Base-by-base conservation (phyloP, 2,797 vertebrate species). In the Lateolabrax maculatus region DNA sequence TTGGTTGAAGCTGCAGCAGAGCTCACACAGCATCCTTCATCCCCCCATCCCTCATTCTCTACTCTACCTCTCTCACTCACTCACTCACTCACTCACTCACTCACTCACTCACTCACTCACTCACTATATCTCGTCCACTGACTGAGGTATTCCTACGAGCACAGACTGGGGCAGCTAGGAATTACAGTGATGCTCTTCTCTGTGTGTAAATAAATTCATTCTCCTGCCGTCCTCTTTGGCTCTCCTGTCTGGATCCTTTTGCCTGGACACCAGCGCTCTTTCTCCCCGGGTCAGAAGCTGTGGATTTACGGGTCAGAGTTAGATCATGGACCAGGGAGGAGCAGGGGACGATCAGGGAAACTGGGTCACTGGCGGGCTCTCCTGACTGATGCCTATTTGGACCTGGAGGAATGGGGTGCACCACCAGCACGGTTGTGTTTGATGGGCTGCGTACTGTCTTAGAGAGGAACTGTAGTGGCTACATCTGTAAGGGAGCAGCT, bases 401-500 rank as follows among this genome's bases (percentile, higher is more conserved):
- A 95, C 84, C 94, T 90, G 93, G 73, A 89, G 96, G 92, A 89
- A 99, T 99, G 98, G 98, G 98, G 92, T 98, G 98, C 96, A 98
- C 97, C 88, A 97, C 97, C 90, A 99, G 98, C 75, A 93, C 98
- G 53, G 94, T 97, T 89, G 96, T 98, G 86, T 95, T 97, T 86
- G 97, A 97, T 89, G 97, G 97, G 84, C 96, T 99, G 90, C 96
- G 97, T 56, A 97, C 96, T 0, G 97, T 97, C 75, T 93, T 99
- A 81, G 97, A 98, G 90, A 97, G 97, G 93, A 99, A 98, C 95
- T 99, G 97, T 94, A 92, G 96, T 85, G 92, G 96, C 89, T 98
- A 98, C 93, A 96, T 97, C 93, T 97, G 97, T 93, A 97, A 97
- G 82, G 96, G 96, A 84, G 93, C 95, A 87, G 95, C 95, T 27